Conservation (phyloP, 2,888 invertebrate genomes). For the Tenthredo distinguenda region DNA sequence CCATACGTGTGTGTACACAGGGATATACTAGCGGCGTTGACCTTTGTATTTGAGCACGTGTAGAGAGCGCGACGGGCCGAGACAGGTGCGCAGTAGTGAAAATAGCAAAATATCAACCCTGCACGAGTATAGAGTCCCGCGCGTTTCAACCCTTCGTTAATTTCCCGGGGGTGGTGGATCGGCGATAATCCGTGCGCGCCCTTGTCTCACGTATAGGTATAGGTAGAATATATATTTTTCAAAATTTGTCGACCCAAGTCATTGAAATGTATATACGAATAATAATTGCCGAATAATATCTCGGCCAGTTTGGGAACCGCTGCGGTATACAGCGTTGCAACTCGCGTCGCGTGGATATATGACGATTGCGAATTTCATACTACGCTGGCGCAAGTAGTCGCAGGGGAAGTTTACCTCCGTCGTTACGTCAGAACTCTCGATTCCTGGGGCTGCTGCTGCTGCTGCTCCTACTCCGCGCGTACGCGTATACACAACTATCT, state of each 20-base stretch:
- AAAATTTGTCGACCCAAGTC: neutral
- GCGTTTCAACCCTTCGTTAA: neutral
- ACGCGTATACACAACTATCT: neutral
- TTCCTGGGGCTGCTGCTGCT: neutral
- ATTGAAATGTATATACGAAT: neutral
- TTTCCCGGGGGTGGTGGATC: neutral
- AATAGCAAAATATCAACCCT: conserved; percentile 44
- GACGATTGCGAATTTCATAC: neutral
- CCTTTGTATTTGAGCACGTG: conserved; percentile 79
- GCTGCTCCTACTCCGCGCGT: neutral
- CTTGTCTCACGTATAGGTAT: neutral
- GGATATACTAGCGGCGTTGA: conserved; percentile 14
- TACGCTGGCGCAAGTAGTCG: neutral
- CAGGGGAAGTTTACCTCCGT: conserved; percentile 37
- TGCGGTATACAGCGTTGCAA: neutral
- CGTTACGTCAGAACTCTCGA: conserved; percentile 31
- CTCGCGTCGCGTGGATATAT: neutral
- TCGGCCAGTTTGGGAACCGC: neutral
- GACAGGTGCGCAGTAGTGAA: conserved; percentile 42
- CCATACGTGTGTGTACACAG: neutral
- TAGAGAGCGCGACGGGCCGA: conserved; percentile 70
- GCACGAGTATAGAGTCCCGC: conserved; percentile 1
- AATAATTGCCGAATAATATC: neutral
- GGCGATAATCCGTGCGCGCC: neutral
- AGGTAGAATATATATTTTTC: neutral